A percentile compares a stretch with the other conserved stretches of the same genome.
phyloP scores from a whole-genome alignment of 64 coral and sea anemone genomes.

The Exaiptasia diaphana region DNA sequence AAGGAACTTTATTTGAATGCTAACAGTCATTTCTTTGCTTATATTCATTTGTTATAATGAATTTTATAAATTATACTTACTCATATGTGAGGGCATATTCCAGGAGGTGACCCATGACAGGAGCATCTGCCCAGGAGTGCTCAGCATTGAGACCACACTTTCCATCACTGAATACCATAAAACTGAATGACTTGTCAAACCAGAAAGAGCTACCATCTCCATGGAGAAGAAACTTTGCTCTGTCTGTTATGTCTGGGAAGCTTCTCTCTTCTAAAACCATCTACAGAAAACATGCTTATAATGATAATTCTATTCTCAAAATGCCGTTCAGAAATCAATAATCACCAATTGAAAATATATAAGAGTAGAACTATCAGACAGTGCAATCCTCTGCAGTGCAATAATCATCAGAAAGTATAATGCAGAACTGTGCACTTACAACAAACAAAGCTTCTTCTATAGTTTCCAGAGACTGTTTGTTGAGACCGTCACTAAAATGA shows the following conservation, averaged over 20 bases:
- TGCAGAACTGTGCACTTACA: no score
- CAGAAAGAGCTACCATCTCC: slow-evolving; percentile 89
- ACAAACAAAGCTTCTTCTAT: slow-evolving; percentile 95
- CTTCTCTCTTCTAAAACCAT: slow-evolving; percentile 77
- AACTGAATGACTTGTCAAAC: slow-evolving; percentile 96
- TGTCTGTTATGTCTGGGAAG: slow-evolving; percentile 60
- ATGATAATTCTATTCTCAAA: not conserved
- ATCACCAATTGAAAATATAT: no score
- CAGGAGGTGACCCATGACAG: slow-evolving; percentile 87
- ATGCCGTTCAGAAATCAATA: no score
- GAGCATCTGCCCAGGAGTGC: slow-evolving; percentile 93
- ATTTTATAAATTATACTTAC: no score
- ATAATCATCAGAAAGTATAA: no score
- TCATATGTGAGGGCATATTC: slow-evolving; percentile 86
- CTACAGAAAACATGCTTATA: slow-evolving; percentile 26
- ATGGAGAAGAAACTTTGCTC: slow-evolving; percentile 86
- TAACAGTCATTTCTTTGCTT: no score
- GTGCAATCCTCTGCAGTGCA: no score
- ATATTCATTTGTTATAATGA: no score
- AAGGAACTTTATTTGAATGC: no score
- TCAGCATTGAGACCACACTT: slow-evolving; percentile 92
- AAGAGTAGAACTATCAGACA: no score
- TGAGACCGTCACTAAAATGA: slow-evolving; percentile 82
- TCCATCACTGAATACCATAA: slow-evolving; percentile 87
- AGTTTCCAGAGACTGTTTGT: slow-evolving; percentile 70